Conservation (phyloP, 2,888 invertebrate genomes). For the Phalera bucephala region DNA sequence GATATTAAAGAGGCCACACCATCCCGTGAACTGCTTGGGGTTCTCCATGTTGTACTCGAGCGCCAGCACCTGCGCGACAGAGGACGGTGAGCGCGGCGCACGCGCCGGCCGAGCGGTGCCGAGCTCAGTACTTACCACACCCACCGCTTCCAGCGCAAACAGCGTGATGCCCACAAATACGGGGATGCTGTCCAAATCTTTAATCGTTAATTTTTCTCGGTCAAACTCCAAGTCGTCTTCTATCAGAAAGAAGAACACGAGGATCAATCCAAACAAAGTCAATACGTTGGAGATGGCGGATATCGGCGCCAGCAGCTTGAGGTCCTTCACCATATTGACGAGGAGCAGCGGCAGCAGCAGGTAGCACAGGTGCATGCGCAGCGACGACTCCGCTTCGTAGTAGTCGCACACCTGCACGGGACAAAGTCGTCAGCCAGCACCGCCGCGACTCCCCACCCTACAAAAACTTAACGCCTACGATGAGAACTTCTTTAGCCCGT, state of each 20-base stretch:
- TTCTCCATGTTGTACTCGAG: conserved; percentile 96
- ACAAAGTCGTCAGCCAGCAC: no score
- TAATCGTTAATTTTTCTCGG: conserved; percentile 71
- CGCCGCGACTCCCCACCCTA: no score
- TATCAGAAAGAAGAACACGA: conserved; percentile 88
- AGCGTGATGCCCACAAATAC: conserved; percentile 94
- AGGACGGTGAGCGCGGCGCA: not conserved
- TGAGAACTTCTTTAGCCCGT: no score
- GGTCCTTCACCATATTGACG: conserved; percentile 86
- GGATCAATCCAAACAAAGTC: conserved; percentile 87
- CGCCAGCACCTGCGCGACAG: conserved; percentile 88
- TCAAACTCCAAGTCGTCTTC: conserved; percentile 82
- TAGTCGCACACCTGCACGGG: conserved; percentile 75
- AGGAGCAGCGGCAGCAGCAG: conserved; percentile 84
- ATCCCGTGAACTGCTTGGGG: conserved; percentile 89
- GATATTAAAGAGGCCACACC: conserved; percentile 90
- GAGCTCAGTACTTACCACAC: conserved; percentile 82
- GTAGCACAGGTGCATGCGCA: conserved; percentile 83
- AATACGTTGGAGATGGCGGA: conserved; percentile 90
- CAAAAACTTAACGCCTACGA: no score
- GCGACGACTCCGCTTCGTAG: conserved; percentile 50
- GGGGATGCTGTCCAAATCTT: conserved; percentile 82
- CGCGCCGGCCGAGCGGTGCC: not conserved
- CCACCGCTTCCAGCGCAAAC: conserved; percentile 92
- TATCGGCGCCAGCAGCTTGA: conserved; percentile 90